Evolutionary conservation across 1,140 invertebrate genomes (phyloP).

Genomic region (Bombus breviceps): DNA sequence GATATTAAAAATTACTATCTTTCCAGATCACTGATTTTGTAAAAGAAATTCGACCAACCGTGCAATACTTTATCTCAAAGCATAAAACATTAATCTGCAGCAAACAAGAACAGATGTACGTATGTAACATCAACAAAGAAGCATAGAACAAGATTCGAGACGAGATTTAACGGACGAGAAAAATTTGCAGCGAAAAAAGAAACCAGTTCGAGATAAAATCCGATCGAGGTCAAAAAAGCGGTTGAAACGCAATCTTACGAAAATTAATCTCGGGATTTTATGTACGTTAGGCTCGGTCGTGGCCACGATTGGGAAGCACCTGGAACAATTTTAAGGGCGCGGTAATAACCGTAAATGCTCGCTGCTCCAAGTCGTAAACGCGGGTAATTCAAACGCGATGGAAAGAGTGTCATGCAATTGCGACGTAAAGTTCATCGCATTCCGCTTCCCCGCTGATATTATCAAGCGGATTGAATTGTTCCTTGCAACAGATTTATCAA

Average conservation of each 20-base stretch:
- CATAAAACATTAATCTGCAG: background rate
- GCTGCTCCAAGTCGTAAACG: conserved; percentile 20
- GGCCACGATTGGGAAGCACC: background rate
- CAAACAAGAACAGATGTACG: background rate
- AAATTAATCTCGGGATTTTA: conserved; percentile 15
- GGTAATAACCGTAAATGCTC: conserved; percentile 39
- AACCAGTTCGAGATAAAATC: background rate
- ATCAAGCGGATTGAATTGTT: conserved; percentile 12
- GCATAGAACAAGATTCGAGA: background rate
- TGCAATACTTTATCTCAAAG: background rate
- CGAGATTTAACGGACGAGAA: background rate
- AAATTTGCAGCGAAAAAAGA: background rate
- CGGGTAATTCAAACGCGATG: conserved; percentile 33
- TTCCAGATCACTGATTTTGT: background rate
- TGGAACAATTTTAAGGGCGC: conserved; percentile 37
- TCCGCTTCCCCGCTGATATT: background rate
- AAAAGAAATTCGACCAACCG: background rate
- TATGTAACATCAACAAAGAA: background rate
- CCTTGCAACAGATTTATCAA: background rate
- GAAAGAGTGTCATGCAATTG: conserved; percentile 9
- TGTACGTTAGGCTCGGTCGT: background rate
- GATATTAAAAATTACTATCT: background rate
- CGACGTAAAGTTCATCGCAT: conserved; percentile 5
- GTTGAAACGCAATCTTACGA: conserved; percentile 3
- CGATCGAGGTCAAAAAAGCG: no score